These are phyloP conservation scores for Talpa occidentalis DNA, from an alignment of 2,113 vertebrate genomes.

Conservation along the genomic window DNA sequence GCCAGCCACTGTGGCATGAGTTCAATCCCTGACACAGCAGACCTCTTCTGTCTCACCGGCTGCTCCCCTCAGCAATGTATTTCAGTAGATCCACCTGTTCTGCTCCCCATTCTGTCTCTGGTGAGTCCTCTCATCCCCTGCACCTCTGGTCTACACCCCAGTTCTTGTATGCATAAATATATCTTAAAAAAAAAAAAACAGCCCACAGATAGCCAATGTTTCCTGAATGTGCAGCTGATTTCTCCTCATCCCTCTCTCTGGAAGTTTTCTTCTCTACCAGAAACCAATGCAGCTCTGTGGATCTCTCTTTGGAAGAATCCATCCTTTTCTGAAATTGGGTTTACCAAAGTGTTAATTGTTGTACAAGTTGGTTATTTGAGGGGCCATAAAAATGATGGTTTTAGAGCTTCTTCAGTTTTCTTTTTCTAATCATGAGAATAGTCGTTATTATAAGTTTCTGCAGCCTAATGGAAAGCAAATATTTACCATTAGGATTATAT, in stretches of 20 bases:
- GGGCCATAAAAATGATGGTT: not conserved
- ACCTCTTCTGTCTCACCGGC: too few relatives aligned
- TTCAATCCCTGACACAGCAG: too few relatives aligned
- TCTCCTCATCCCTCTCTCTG: not conserved
- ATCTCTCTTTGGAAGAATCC: not conserved
- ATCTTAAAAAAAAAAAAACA: too few relatives aligned
- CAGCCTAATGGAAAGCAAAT: not conserved
- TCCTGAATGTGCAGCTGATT: not conserved
- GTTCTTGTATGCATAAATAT: too few relatives aligned
- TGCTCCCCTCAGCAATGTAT: too few relatives aligned
- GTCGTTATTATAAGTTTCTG: not conserved
- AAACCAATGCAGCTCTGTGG: not conserved
- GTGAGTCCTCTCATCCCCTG: too few relatives aligned
- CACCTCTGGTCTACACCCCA: too few relatives aligned
- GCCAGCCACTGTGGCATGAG: too few relatives aligned
- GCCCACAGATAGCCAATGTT: not conserved
- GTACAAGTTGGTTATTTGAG: not conserved
- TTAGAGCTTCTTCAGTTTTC: not conserved
- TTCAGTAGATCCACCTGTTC: too few relatives aligned
- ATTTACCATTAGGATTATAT: not conserved
- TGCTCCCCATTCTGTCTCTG: too few relatives aligned
- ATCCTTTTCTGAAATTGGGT: not conserved
- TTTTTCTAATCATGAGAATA: not conserved
- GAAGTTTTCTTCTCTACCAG: not conserved
- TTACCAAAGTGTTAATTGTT: not conserved